Evolutionary conservation across 2,113 vertebrate genomes (phyloP).

Genomic region (Muntiacus muntjak): DNA sequence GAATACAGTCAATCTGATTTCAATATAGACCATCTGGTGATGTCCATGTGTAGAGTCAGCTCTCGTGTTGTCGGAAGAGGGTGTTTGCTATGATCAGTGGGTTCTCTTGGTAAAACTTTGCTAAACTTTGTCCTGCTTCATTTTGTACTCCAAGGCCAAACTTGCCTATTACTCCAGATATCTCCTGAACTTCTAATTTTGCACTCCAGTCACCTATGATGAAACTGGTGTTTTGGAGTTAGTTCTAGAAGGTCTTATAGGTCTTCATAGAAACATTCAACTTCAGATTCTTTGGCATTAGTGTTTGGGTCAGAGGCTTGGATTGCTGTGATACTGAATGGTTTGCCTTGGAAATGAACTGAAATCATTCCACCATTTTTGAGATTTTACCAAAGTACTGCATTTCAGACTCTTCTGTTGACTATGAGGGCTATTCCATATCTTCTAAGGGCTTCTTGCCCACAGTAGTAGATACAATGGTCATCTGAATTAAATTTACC

Average conservation of each 20-base stretch:
- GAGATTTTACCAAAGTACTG: neutral
- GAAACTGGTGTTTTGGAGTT: neutral
- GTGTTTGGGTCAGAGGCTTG: neutral
- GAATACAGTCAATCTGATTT: neutral
- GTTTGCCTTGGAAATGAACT: neutral
- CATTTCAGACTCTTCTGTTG: neutral
- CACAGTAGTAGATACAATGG: neutral
- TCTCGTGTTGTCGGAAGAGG: neutral
- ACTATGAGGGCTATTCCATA: neutral
- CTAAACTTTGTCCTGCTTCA: neutral
- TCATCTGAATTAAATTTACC: neutral
- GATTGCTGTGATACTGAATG: neutral
- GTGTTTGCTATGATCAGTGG: fast-evolving
- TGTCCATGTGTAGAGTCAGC: neutral
- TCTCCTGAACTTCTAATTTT: neutral
- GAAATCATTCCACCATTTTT: neutral
- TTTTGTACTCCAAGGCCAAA: neutral
- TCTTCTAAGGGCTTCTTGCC: neutral
- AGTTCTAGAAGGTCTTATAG: neutral
- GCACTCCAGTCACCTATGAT: neutral
- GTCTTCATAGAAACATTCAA: neutral
- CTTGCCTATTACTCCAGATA: neutral
- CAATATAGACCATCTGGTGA: neutral
- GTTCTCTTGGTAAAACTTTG: neutral
- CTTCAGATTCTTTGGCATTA: neutral